Base-by-base conservation (phyloP, 2,113 vertebrate species). In the Hemibagrus wyckioides region DNA sequence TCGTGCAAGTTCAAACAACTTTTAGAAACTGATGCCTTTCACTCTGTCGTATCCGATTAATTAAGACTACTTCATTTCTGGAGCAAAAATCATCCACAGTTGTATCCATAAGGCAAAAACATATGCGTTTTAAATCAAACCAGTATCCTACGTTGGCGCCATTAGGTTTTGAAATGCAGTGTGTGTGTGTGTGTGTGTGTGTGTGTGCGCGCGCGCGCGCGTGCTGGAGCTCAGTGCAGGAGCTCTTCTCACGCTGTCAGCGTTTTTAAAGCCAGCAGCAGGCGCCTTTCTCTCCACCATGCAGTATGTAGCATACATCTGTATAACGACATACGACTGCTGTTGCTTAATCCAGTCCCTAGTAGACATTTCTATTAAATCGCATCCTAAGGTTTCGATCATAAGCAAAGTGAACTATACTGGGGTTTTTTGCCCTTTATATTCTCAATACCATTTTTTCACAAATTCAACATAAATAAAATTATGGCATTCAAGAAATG, bases 121-220 rank as follows among this genome's bases (percentile, higher is more conserved):
- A 21, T 15, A 13, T 21, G n/a, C 61, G 23, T 23, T 56, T 36
- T 77, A 85, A 71, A 30, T 17, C 50, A 71, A 56, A n/a, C 17
- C 52, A 54, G 59, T 41, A 41, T 48, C 50, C 25, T 73, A 19
- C n/a, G 19, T 82, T 87, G 85, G 85, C 87, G 87, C 85, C 87
- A 89, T 90, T 84, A 50, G 80, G 39, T 85, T 90, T 90, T 83
- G 52, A 90, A 90, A 83, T 44, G 71, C 88, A 84, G 87, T 39
- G 44, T 82, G 61, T 86, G 69, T 82, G 48, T 63, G 44, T 48
- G 44, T 23, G 15, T 13, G 69, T 80, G 76, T 21, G 79, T n/a
- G 85, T 19, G 85, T 36, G n/a, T 80, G 57, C 52, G 30, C 5
- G 71, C 71, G 48, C 21, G 61, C 80, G 71, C 44, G 69, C 52